These are phyloP conservation scores for Melanargia galathea DNA, from an alignment of 2,888 invertebrate species.

Conservation along the genomic window DNA sequence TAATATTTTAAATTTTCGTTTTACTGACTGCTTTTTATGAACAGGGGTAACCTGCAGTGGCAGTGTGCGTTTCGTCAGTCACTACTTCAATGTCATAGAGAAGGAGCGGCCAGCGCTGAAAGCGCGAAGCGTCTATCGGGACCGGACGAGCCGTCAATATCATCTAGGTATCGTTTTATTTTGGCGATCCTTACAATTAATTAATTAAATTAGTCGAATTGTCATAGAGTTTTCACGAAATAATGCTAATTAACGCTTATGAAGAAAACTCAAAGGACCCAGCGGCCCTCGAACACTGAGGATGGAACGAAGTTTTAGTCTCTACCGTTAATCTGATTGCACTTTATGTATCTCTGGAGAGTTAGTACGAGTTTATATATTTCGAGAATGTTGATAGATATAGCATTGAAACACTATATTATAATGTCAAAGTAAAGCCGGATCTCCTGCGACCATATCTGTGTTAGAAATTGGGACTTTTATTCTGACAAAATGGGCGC, in stretches of 20 bases:
- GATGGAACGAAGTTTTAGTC: slow-evolving; percentile 7
- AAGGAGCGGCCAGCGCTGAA: slow-evolving; percentile 54
- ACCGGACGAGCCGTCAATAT: slow-evolving; percentile 32
- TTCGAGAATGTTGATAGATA: too few relatives aligned
- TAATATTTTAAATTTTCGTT: too few relatives aligned
- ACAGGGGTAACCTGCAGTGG: too few relatives aligned
- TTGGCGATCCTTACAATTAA: slow-evolving; percentile 42
- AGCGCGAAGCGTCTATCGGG: slow-evolving; percentile 74
- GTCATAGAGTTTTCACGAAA: slow-evolving; percentile 31
- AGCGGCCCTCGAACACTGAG: background rate
- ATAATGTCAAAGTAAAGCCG: too few relatives aligned
- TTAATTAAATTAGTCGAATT: slow-evolving; percentile 39
- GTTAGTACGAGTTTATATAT: too few relatives aligned
- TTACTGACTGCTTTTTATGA: too few relatives aligned
- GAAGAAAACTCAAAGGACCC: slow-evolving; percentile 20
- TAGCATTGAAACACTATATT: too few relatives aligned
- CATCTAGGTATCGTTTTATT: slow-evolving; percentile 35
- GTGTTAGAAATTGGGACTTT: too few relatives aligned
- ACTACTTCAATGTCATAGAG: background rate
- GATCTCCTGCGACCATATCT: too few relatives aligned
- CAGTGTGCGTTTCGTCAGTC: too few relatives aligned
- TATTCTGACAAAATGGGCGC: too few relatives aligned
- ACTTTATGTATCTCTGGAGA: background rate
- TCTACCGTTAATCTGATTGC: background rate
- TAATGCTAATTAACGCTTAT: slow-evolving; percentile 34